phyloP scores from a whole-genome alignment of 2,888 invertebrate genomes.

The Ischnura elegans region DNA sequence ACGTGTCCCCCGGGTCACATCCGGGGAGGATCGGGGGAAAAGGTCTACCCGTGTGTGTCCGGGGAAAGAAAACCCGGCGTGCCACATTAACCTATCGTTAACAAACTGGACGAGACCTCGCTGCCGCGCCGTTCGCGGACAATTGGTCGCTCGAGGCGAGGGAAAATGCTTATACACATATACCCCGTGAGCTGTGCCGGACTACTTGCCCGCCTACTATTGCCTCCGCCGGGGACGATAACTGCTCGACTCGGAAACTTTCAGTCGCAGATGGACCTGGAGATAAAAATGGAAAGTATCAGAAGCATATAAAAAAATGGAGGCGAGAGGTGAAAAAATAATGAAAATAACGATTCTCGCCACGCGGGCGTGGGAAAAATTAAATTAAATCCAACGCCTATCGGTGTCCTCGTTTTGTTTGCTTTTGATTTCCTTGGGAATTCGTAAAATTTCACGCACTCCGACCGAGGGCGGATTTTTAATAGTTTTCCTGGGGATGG shows the following conservation, averaged over 20 bases:
- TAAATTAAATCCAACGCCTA: slow-evolving; percentile 21
- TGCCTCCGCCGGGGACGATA: background rate
- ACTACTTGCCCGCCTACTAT: background rate
- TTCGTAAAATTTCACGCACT: background rate
- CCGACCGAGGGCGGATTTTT: background rate
- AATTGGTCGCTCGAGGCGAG: background rate
- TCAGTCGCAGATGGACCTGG: background rate
- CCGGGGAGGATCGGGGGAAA: slow-evolving; percentile 40
- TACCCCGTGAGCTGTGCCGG: background rate
- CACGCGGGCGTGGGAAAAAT: background rate
- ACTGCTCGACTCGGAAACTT: background rate
- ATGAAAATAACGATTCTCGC: background rate
- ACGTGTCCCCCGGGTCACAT: background rate
- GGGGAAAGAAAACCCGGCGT: background rate
- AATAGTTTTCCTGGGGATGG: background rate
- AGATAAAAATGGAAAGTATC: too few relatives aligned
- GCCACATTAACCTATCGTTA: background rate
- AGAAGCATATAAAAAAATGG: background rate
- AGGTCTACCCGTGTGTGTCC: too few relatives aligned
- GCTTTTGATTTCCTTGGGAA: slow-evolving; percentile 11
- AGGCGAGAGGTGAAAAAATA: background rate
- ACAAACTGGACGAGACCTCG: background rate
- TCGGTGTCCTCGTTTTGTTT: background rate
- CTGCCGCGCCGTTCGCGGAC: background rate
- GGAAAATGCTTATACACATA: too few relatives aligned